These are phyloP conservation scores for Gorsachius magnificus DNA, from an alignment of 2,797 vertebrate genomes.

Conservation along the genomic window DNA sequence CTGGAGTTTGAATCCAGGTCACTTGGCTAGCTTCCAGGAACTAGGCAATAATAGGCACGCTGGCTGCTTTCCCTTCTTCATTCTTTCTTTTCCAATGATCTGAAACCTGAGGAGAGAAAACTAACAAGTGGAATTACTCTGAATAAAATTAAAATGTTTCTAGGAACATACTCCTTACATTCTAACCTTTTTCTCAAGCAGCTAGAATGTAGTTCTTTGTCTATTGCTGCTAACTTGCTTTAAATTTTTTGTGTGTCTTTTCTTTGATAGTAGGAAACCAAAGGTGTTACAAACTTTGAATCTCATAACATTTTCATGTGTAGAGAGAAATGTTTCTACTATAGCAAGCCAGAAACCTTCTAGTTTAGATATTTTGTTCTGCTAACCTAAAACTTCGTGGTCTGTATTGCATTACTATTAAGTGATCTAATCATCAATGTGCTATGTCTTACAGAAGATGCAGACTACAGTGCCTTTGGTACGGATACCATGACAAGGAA, in stretches of 20 bases:
- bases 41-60: slow-evolving; percentile 53
- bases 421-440: background rate
- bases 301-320: background rate
- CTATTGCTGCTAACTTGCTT: background rate
- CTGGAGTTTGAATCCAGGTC: slow-evolving; percentile 75
- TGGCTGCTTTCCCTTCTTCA: slow-evolving; percentile 67
- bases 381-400: background rate
- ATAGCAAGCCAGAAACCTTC: background rate
- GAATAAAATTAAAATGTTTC: slow-evolving; percentile 56
- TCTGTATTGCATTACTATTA: no score
- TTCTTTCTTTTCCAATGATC: slow-evolving; percentile 61
- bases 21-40: slow-evolving; percentile 63
- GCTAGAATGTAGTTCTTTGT: background rate
- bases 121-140: slow-evolving; percentile 52
- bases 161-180: slow-evolving; percentile 37
- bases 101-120: slow-evolving; percentile 60
- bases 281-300: background rate
- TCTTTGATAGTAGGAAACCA: background rate
- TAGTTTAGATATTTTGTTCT: background rate
- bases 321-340: background rate
- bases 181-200: background rate
- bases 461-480: slow-evolving; percentile 92
- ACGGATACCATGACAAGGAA: slow-evolving; percentile 90
- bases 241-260: background rate
- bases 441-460: slow-evolving; percentile 85